These are phyloP conservation scores for Bursaphelenchus mucronatus DNA, from an alignment of 1,140 invertebrate genomes.

Conservation along the genomic window DNA sequence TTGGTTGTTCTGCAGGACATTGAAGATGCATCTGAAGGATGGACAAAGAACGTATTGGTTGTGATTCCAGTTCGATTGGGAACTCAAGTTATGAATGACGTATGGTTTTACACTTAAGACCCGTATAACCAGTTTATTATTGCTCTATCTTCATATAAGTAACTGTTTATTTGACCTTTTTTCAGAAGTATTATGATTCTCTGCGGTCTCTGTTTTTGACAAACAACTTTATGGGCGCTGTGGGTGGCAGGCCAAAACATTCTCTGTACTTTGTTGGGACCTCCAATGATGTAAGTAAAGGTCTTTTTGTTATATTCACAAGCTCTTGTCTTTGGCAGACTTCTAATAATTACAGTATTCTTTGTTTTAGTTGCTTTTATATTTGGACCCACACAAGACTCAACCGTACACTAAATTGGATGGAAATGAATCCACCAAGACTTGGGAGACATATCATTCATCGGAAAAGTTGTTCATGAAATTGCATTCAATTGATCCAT, in stretches of 20 bases:
- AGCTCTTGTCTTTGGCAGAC: background rate
- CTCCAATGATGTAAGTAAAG: conserved; percentile 67
- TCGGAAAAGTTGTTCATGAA: conserved; percentile 11
- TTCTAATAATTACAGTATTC: too few species aligned
- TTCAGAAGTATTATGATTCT: conserved; percentile 64
- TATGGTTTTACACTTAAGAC: conserved; percentile 76
- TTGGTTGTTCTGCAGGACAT: conserved; percentile 18
- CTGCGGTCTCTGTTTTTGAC: conserved; percentile 70
- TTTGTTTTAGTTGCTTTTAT: conserved; percentile 35
- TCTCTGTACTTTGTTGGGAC: conserved; percentile 94
- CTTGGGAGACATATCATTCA: conserved; percentile 31
- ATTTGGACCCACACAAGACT: conserved; percentile 47
- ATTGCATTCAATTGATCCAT: conserved; percentile 29
- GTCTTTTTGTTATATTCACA: background rate
- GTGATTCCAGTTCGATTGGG: conserved; percentile 17
- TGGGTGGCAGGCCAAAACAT: conserved; percentile 95
- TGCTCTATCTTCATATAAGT: conserved; percentile 37
- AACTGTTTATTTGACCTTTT: conserved; percentile 14
- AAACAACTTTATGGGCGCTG: conserved; percentile 83
- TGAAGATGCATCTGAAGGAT: conserved; percentile 26
- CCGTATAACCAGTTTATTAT: conserved; percentile 63
- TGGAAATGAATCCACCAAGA: conserved; percentile 23
- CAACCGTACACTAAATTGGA: conserved; percentile 26
- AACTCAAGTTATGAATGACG: conserved; percentile 68
- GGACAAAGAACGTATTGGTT: conserved; percentile 30